A percentile compares a stretch with the other conserved stretches of the same genome.
These are phyloP conservation scores for Xenopus borealis DNA, from an alignment of 2,113 vertebrate genomes.

Conservation along the genomic window DNA sequence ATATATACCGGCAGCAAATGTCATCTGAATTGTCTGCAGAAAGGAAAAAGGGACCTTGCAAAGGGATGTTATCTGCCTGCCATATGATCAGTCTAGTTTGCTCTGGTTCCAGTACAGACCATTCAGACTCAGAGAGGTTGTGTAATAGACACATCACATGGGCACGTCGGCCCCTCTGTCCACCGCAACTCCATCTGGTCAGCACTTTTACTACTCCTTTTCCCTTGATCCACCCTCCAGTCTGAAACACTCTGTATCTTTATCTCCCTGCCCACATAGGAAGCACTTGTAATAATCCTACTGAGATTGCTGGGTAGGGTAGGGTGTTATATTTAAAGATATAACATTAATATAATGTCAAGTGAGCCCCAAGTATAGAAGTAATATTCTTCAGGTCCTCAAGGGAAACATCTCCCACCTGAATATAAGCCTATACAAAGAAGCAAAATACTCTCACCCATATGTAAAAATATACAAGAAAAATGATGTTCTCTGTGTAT, in stretches of 20 bases:
- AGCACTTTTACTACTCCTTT: conserved; percentile 17
- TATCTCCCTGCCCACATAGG: conserved; percentile 30
- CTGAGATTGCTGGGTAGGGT: conserved; percentile 21
- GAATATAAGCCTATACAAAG: no score
- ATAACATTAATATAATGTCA: no score
- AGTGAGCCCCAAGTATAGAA: no score
- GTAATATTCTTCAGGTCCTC: no score
- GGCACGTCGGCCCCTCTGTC: conserved; percentile 12
- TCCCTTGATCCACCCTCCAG: not conserved
- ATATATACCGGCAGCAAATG: no score
- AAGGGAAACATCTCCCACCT: no score
- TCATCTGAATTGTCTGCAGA: no score
- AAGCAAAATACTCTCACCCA: no score
- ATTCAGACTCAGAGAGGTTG: conserved; percentile 31
- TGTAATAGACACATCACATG: conserved; percentile 21
- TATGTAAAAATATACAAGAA: no score
- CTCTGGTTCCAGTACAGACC: conserved; percentile 20
- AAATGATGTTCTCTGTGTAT: no score
- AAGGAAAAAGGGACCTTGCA: no score
- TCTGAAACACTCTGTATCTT: conserved; percentile 10
- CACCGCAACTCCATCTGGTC: conserved; percentile 25
- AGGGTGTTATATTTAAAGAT: not conserved
- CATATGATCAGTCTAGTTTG: conserved; percentile 2
- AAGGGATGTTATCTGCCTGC: no score
- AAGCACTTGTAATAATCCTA: conserved; percentile 33